Base-by-base conservation (phyloP, 1,140 invertebrate species). In the Heliconius hewitsoni region DNA sequence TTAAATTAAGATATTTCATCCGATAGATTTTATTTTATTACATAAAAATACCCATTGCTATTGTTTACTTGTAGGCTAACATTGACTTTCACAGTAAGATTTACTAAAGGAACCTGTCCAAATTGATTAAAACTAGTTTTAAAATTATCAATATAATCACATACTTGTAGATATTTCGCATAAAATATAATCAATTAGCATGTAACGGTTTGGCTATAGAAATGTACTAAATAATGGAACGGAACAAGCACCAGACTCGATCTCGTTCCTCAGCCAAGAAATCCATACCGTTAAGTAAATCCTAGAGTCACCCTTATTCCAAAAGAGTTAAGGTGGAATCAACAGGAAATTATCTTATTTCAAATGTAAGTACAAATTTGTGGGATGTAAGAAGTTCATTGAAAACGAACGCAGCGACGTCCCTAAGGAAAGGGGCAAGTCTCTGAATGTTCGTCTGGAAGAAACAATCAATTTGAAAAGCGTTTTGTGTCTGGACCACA, bases 381-480 rank as follows among this genome's bases (percentile, higher is more conserved):
- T 87, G 84, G 85, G 81, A 85, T 85, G 82, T 88, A 86, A 85
- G 81, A 80, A 90, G 85, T 91, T 90, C 84, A 93, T 93, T 93
- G 89, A 92, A 91, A 91, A 88, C 86, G 86, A 92, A 90, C 89
- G 90, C 90, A 93, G 78, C 77, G 82, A 91, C 79, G 83, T 88
- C 84, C 83, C 81, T 81, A 86, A 90, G 84, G 87, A 89, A 91
- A 84, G 90, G 83, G 88, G 87, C 86, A 86, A 88, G 82, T 88
- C 83, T 81, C 77, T 82, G 76, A 83, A 79, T 77, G 85, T 81
- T 81, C 84, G 87, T 88, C 89, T 89, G 86, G 86, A 86, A 85
- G 86, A 91, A 92, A 90, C 86, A 92, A 91, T 89, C 75, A 87
- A 66, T 85, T 86, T 91, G 87, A 90, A 93, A 91, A 85, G 91